Conservation (phyloP, 1,140 invertebrate species). For the Drosophila ogumai region DNA sequence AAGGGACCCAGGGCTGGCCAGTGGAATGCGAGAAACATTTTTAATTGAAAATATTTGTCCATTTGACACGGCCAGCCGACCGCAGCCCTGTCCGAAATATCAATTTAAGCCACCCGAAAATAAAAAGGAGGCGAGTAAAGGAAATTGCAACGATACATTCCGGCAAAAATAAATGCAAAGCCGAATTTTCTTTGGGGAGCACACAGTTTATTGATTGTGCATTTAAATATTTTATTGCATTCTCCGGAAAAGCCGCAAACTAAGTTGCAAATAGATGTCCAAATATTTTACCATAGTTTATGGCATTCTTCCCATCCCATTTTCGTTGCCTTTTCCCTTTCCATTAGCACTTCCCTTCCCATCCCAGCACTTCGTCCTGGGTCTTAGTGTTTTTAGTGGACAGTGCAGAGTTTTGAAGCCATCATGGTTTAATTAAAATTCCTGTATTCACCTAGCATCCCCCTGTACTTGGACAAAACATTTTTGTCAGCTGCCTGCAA, state of each 20-base stretch:
- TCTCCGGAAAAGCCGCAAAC: constrained; percentile 47
- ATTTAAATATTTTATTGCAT: constrained; percentile 83
- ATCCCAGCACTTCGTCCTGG: constrained; percentile 26
- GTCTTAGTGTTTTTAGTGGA: constrained; percentile 1
- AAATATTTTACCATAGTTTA: constrained; percentile 51
- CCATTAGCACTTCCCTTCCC: not conserved
- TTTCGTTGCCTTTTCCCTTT: not conserved
- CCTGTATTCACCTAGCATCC: constrained; percentile 45
- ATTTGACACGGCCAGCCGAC: constrained; percentile 72
- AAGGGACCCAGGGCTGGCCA: constrained; percentile 20
- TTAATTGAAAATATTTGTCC: constrained; percentile 81
- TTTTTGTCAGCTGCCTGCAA: constrained; percentile 32
- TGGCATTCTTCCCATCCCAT: not conserved
- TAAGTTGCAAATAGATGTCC: constrained; percentile 41
- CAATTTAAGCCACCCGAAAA: constrained; percentile 40
- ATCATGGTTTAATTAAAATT: constrained; percentile 73
- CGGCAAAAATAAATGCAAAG: constrained; percentile 41
- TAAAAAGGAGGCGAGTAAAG: constrained; percentile 2
- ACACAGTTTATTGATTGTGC: constrained; percentile 70
- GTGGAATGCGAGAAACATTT: constrained; percentile 45
- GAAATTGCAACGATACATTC: constrained; percentile 9
- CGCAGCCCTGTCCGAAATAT: constrained; percentile 58
- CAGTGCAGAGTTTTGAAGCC: constrained; percentile 25
- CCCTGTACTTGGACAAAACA: not conserved
- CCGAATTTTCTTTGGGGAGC: constrained; percentile 22